phyloP scores from a whole-genome alignment of 2,888 invertebrate genomes.

The Brachyopa scutellaris region DNA sequence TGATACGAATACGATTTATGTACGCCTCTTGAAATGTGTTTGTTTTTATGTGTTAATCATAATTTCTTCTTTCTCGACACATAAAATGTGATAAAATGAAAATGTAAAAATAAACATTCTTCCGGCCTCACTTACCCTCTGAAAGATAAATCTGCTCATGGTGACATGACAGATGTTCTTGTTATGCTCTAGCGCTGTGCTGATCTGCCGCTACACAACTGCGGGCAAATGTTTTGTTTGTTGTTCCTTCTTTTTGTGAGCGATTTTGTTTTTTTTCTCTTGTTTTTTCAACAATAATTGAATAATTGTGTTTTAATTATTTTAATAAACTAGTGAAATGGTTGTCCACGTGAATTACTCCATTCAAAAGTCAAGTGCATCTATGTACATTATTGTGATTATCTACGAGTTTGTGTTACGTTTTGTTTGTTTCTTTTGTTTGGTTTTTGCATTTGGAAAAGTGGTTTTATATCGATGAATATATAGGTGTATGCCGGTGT shows the following conservation, averaged over 20 bases:
- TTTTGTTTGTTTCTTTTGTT: not conserved
- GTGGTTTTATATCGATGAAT: no score
- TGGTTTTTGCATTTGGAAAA: not conserved
- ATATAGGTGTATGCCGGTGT: no score
- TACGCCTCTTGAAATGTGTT: conserved; percentile 17
- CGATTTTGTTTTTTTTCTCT: not conserved
- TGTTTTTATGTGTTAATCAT: conserved; percentile 1
- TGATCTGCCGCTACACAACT: no score
- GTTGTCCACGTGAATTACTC: not conserved
- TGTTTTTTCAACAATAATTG: not conserved
- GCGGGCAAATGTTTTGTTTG: no score
- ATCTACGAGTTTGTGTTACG: not conserved
- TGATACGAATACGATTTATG: no score
- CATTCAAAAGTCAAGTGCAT: not conserved
- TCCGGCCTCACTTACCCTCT: conserved; percentile 32
- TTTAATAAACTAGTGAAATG: conserved; percentile 6
- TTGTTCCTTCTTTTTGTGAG: not conserved
- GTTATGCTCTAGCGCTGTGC: conserved; percentile 29
- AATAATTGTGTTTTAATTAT: conserved; percentile 10
- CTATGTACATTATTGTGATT: not conserved
- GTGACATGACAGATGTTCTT: conserved; percentile 64
- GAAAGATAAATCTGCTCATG: conserved; percentile 14
- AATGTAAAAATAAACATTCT: conserved; percentile 59
- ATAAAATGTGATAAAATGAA: no score
- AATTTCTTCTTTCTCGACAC: not conserved